Conservation (phyloP, 2,888 invertebrate species). For the Acanthosepion lycidas region DNA sequence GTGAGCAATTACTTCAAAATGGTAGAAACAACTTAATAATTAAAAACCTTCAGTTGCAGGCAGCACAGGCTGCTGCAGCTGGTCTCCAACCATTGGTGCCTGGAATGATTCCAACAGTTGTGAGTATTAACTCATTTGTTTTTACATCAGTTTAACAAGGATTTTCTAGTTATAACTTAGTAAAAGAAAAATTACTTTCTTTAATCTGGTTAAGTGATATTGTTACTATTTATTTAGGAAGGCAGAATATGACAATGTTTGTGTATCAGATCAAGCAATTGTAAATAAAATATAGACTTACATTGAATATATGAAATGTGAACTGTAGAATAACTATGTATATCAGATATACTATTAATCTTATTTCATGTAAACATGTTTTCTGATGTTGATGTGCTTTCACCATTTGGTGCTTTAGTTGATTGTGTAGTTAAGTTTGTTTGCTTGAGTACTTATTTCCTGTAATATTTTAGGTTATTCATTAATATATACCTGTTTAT, state of each 20-base stretch:
- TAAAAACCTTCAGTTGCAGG: constrained; percentile 84
- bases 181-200: too few species aligned
- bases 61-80: constrained; percentile 60
- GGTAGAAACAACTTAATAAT: constrained; percentile 99
- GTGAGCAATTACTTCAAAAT: constrained; percentile 99
- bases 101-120: constrained; percentile 65
- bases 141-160: neutral
- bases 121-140: constrained; percentile 56
- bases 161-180: neutral
- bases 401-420: too few species aligned
- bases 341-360: neutral
- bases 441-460: too few species aligned
- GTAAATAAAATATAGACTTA: neutral
- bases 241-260: neutral
- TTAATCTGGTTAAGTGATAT: neutral
- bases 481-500: too few species aligned
- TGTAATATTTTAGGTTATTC: too few species aligned
- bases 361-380: neutral
- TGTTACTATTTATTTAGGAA: neutral
- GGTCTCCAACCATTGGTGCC: constrained; percentile 53
- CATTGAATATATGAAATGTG: neutral
- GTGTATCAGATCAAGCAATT: neutral
- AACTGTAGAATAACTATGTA: neutral
- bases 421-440: too few species aligned
- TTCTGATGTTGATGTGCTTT: too few species aligned